Evolutionary conservation across 1,140 invertebrate genomes (phyloP).

Genomic region (Condylostylus longicornis): DNA sequence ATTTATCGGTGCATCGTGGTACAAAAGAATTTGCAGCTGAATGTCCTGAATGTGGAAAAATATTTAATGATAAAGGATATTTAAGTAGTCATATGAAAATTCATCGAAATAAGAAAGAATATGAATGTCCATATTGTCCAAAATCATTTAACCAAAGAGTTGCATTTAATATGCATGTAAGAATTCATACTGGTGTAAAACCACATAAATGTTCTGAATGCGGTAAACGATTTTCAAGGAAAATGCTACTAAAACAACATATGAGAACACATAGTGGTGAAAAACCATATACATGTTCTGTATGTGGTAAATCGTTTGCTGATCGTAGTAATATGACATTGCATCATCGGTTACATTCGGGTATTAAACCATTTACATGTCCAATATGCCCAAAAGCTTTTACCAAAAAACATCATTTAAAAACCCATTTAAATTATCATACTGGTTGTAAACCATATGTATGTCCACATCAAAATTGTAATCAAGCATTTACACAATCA

Average conservation of each 20-base stretch:
- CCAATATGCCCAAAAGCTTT: constrained; percentile 72
- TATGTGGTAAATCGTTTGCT: constrained; percentile 40
- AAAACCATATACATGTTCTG: constrained; percentile 29
- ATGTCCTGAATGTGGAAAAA: constrained; percentile 60
- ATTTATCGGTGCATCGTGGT: constrained; percentile 55
- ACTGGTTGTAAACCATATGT: constrained; percentile 61
- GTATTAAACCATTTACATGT: constrained; percentile 77
- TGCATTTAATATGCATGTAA: constrained; percentile 66
- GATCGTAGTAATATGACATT: constrained; percentile 70
- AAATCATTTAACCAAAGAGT: constrained; percentile 68
- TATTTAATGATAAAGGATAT: constrained; percentile 62
- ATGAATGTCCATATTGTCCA: constrained; percentile 54
- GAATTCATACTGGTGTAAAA: constrained; percentile 66
- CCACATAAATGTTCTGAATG: constrained; percentile 75
- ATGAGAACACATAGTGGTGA: constrained; percentile 51
- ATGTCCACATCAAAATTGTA: constrained; percentile 54
- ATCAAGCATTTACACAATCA: constrained; percentile 56
- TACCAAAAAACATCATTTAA: constrained; percentile 69
- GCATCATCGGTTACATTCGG: constrained; percentile 59
- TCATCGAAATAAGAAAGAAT: constrained; percentile 58
- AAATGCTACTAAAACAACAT: constrained; percentile 66
- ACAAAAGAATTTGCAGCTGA: constrained; percentile 58
- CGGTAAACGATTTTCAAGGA: constrained; percentile 71
- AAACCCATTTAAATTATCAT: constrained; percentile 72
- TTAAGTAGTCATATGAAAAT: constrained; percentile 67